Evolutionary conservation across 2,797 vertebrate genomes (phyloP).

Genomic region (Percopsis omiscomaycus): DNA sequence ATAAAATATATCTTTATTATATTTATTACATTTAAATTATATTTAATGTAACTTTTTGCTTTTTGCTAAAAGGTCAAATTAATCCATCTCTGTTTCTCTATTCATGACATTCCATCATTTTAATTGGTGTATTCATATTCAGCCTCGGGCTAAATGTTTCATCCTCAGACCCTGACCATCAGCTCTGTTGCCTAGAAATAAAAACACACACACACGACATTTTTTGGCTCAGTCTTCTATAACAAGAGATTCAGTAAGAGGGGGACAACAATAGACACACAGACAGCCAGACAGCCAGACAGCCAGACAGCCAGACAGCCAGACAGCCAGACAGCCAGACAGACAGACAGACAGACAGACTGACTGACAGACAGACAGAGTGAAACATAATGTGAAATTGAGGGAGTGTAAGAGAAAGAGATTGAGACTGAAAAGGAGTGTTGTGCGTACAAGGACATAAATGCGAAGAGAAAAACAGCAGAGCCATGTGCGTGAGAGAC

Average conservation of each 20-base stretch:
- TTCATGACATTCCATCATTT: not conserved
- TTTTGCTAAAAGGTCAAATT: not conserved
- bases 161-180: no score
- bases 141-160: not conserved
- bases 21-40: no score
- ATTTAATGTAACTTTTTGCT: not conserved
- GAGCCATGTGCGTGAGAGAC: not conserved
- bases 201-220: constrained; percentile 1
- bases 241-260: no score
- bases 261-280: no score
- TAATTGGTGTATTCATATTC: not conserved
- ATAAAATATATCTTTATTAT: no score
- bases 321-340: constrained; percentile 53
- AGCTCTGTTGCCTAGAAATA: not conserved
- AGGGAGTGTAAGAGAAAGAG: constrained; percentile 8
- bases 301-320: no score
- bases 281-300: no score
- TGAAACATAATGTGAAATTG: not conserved
- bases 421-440: no score
- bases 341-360: constrained; percentile 26
- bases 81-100: not conserved
- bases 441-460: no score
- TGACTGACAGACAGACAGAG: constrained; percentile 5
- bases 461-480: not conserved
- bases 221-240: not conserved